Percentiles rank a stretch among this genome's conserved stretches.
These are phyloP conservation scores for Climacteris rufus DNA, from an alignment of 2,113 vertebrate genomes.

Conservation along the genomic window DNA sequence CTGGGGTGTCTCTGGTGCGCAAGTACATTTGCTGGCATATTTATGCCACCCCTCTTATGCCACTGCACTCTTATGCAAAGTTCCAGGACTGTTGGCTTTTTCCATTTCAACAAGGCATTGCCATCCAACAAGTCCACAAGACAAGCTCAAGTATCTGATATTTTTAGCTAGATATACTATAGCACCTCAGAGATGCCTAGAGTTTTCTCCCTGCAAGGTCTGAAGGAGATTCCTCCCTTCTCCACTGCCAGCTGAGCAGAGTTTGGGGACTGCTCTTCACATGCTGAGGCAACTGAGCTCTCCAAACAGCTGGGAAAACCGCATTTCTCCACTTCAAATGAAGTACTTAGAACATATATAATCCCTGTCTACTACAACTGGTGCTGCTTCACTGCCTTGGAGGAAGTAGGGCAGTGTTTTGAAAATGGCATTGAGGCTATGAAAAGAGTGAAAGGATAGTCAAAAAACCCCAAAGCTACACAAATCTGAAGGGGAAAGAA, in stretches of 20 bases:
- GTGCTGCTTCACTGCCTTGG: not conserved
- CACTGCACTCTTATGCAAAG: not conserved
- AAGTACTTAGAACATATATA: not conserved
- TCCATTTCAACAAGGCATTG: not conserved
- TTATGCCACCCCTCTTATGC: not conserved
- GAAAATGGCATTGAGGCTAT: not conserved
- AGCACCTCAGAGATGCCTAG: not conserved
- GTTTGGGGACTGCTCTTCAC: not conserved
- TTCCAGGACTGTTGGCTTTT: not conserved
- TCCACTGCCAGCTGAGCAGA: not conserved
- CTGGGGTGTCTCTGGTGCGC: accelerated
- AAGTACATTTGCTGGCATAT: not conserved
- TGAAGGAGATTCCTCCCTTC: not conserved
- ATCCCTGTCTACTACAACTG: not conserved
- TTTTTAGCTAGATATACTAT: not conserved
- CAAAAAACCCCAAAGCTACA: not conserved
- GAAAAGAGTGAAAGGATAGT: not conserved
- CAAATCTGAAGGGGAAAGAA: not conserved
- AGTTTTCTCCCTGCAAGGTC: not conserved
- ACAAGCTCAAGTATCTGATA: not conserved
- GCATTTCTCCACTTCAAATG: not conserved
- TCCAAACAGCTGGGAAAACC: not conserved
- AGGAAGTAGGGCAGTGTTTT: not conserved
- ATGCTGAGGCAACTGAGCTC: not conserved
- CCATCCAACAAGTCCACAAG: not conserved